These are phyloP conservation scores for Cryptus viduatorius DNA, from an alignment of 2,888 invertebrate genomes.

Conservation along the genomic window DNA sequence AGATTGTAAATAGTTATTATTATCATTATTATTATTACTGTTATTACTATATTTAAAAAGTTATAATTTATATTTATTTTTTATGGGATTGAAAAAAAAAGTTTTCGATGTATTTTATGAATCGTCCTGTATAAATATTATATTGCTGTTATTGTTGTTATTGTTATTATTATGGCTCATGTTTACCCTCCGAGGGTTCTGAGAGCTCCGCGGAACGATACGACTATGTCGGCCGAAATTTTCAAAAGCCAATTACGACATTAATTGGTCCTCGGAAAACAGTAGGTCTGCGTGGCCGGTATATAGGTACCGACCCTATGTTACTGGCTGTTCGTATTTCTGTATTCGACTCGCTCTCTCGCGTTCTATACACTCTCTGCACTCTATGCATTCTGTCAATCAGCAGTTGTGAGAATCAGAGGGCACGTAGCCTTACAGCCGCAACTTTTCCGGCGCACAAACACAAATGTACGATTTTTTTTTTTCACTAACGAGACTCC, in stretches of 20 bases:
- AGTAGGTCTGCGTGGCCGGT: slow-evolving; percentile 29
- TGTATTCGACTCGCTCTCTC: slow-evolving; percentile 35
- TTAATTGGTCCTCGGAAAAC: slow-evolving; percentile 65
- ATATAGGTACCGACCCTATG: not conserved
- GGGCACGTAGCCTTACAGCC: slow-evolving; percentile 16
- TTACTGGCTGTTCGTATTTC: not conserved
- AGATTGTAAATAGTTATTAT: no score
- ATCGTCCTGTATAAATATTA: no score
- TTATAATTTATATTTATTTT: no score
- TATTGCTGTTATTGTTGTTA: no score
- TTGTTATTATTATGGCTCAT: not conserved
- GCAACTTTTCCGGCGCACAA: not conserved
- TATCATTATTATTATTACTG: no score
- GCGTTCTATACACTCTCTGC: not conserved
- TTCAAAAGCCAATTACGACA: slow-evolving; percentile 68
- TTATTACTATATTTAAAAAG: no score
- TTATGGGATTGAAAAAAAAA: no score
- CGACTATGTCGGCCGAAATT: slow-evolving; percentile 57
- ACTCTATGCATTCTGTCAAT: slow-evolving; percentile 61
- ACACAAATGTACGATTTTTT: slow-evolving; percentile 27
- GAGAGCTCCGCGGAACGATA: slow-evolving; percentile 46
- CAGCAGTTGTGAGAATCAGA: slow-evolving; percentile 60
- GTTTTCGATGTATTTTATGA: no score
- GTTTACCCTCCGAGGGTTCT: not conserved
- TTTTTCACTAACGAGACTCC: slow-evolving; percentile 31